Percentiles rank a stretch among this genome's conserved stretches.
Evolutionary conservation across 2,888 invertebrate genomes (phyloP).

Genomic region (Dolichopus griseipennis): DNA sequence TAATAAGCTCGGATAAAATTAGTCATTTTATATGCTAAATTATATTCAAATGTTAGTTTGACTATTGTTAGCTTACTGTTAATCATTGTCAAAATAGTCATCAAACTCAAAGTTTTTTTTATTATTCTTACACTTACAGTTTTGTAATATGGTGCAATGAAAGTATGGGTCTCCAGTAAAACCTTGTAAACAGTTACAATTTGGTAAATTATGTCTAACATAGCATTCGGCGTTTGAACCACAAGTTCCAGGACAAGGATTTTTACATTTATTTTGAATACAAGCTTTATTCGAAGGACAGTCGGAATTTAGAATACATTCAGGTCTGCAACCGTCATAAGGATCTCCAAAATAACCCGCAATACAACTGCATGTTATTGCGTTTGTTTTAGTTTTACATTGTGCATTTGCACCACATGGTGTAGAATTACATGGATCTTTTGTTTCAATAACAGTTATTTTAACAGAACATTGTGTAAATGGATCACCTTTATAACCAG

Average conservation of each 20-base stretch:
- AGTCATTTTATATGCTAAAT: too few species aligned
- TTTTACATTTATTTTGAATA: conserved; percentile 58
- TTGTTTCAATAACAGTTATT: conserved; percentile 26
- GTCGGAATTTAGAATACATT: conserved; percentile 61
- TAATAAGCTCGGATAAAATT: neutral
- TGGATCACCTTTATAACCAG: conserved; percentile 68
- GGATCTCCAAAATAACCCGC: conserved; percentile 57
- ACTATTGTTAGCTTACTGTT: neutral
- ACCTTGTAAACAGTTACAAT: conserved; percentile 48
- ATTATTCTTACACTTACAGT: conserved; percentile 36
- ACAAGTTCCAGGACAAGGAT: conserved; percentile 66
- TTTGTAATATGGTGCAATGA: conserved; percentile 44
- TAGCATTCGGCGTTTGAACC: conserved; percentile 62
- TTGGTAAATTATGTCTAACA: conserved; percentile 61
- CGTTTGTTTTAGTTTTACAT: conserved; percentile 54
- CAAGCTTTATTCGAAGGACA: conserved; percentile 60
- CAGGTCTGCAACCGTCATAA: conserved; percentile 61
- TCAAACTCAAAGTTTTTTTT: neutral
- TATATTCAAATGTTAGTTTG: too few species aligned
- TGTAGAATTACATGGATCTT: conserved; percentile 54
- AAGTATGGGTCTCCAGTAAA: conserved; percentile 56
- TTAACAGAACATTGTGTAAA: conserved; percentile 53
- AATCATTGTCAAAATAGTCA: neutral
- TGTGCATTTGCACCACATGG: conserved; percentile 63
- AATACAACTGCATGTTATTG: conserved; percentile 56